Conservation (phyloP, 2,888 invertebrate species). For the Vanessa cardui region DNA sequence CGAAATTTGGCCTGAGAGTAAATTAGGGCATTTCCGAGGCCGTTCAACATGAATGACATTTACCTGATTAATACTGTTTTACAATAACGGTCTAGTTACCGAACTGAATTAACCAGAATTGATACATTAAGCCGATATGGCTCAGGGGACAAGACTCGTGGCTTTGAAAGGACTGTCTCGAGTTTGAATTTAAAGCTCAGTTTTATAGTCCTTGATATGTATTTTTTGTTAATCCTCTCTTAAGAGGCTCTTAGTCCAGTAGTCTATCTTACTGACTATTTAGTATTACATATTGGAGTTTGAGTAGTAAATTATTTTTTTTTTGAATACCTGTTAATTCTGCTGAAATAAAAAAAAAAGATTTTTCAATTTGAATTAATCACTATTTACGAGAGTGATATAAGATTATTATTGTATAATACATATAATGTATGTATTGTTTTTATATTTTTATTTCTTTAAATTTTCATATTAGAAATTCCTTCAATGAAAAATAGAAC, state of each 20-base stretch:
- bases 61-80: conserved; percentile 39
- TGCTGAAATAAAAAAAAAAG: too few species aligned
- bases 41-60: conserved; percentile 38
- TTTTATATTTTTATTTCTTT: not conserved
- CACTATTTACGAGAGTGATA: too few species aligned
- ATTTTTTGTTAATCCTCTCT: too few species aligned
- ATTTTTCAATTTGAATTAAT: too few species aligned
- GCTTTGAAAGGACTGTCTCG: too few species aligned
- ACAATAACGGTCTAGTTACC: conserved; percentile 15
- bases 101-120: conserved; percentile 20
- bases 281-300: too few species aligned
- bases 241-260: too few species aligned
- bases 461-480: conserved; percentile 52
- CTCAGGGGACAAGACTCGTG: not conserved
- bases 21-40: conserved; percentile 70
- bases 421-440: not conserved
- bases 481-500: conserved; percentile 67
- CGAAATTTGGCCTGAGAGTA: conserved; percentile 63
- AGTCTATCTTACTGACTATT: too few species aligned
- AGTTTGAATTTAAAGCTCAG: not conserved
- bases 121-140: conserved; percentile 13
- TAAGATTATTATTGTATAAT: not conserved
- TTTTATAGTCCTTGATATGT: too few species aligned
- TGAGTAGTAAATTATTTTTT: too few species aligned
- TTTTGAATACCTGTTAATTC: too few species aligned